phyloP scores from a whole-genome alignment of 2,888 invertebrate genomes.

The Dichetophora obliterata region DNA sequence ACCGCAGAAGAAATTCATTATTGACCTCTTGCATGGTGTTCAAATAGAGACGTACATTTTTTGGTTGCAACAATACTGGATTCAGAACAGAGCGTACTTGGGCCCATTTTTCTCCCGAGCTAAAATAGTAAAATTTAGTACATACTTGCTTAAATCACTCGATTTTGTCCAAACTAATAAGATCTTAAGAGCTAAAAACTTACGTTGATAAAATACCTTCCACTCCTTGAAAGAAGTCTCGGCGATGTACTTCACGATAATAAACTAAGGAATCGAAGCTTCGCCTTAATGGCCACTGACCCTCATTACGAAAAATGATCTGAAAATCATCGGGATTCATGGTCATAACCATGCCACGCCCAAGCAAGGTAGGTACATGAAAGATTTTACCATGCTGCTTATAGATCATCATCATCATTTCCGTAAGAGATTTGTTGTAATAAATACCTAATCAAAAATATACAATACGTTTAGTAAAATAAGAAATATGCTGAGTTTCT shows the following conservation, averaged over 20 bases:
- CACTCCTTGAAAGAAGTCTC: conserved; percentile 52
- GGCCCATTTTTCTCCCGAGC: conserved; percentile 73
- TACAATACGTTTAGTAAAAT: background rate
- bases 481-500: no score
- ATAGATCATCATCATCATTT: conserved; percentile 53
- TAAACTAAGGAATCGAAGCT: conserved; percentile 66
- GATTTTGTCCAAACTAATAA: no score
- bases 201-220: conserved; percentile 58
- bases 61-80: conserved; percentile 75
- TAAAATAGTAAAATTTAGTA: background rate
- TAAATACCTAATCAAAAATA: conserved; percentile 51
- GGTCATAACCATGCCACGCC: conserved; percentile 63
- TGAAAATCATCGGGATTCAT: conserved; percentile 72
- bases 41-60: conserved; percentile 71
- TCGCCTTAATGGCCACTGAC: conserved; percentile 69
- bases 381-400: conserved; percentile 67
- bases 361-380: conserved; percentile 66
- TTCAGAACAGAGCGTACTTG: conserved; percentile 76
- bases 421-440: conserved; percentile 46
- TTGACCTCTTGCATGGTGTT: conserved; percentile 71
- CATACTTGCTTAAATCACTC: no score
- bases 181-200: conserved; percentile 12
- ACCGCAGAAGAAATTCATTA: conserved; percentile 51
- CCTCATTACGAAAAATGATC: conserved; percentile 70
- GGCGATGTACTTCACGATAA: conserved; percentile 61